Base-by-base conservation (phyloP, 2,797 vertebrate species). In the Dryobates pubescens region DNA sequence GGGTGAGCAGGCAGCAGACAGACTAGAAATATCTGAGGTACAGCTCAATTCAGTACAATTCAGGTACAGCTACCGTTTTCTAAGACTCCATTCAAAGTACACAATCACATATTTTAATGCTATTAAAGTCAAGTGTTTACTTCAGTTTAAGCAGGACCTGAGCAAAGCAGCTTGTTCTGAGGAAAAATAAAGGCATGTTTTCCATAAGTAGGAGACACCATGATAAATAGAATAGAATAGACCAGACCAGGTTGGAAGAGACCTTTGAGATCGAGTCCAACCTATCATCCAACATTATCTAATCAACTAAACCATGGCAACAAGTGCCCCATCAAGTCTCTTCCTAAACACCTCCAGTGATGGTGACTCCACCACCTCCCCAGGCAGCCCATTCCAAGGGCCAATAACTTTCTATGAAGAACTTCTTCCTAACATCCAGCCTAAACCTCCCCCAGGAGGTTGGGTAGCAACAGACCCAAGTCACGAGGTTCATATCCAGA, bases 41-140 rank as follows among this genome's bases (percentile, higher is more conserved):
- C n/a, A n/a, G n/a, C n/a, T n/a, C n/a, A n/a, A n/a, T n/a, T n/a
- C n/a, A n/a, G n/a, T n/a, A n/a, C n/a, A n/a, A n/a, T 59, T 17
- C 0, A 0, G 13, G 20, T 71, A 45, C 18, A 59, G 54, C 53
- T 36, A 24, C 53, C 61, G 13, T 17, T 85, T 88, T 76, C n/a
- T 49, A 89, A 58, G 30, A 53, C 19, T 53, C 27, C 7, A n/a
- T 67, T 70, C 74, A 76, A 73, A 71, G 23, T 7, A 32, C 45
- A 73, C 76, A 71, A 90, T 71, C 49, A 80, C 9, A 23, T 2
- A 3, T 67, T 63, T 64, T 86, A 91, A 91, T 70, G 57, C 38
- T 45, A 56, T 67, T 91, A 69, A 84, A 92, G 87, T 75, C 67
- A 91, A 67, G 61, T 73, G 54, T 88, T 93, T 95, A 34, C 67